Percentiles rank a stretch among this genome's conserved stretches.
These are phyloP conservation scores for Casuarius casuarius DNA, from an alignment of 2,113 vertebrate species.

Conservation along the genomic window DNA sequence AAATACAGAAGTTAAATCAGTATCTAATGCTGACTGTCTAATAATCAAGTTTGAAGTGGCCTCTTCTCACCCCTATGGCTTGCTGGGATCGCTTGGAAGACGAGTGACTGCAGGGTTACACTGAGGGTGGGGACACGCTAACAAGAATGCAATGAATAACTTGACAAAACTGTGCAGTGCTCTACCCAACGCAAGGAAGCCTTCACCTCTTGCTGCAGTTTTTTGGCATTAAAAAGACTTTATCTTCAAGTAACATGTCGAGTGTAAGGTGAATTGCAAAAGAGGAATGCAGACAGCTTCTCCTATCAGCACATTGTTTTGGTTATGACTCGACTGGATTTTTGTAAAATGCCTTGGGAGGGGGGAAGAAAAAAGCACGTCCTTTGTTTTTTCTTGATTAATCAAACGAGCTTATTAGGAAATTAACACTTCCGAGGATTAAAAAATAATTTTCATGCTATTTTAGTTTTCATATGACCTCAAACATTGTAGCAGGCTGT, in stretches of 20 bases:
- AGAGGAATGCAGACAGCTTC: conserved; percentile 68
- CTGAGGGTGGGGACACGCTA: not conserved
- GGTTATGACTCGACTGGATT: conserved; percentile 17
- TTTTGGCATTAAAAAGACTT: conserved; percentile 50
- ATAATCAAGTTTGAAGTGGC: not conserved
- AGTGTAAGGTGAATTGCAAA: conserved; percentile 49
- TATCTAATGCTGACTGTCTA: not conserved
- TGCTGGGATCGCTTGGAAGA: conserved; percentile 27
- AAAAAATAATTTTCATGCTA: not conserved
- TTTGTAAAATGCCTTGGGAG: not conserved
- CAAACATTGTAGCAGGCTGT: not conserved
- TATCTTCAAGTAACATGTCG: conserved; percentile 53
- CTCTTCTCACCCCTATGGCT: not conserved
- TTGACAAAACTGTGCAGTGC: not conserved
- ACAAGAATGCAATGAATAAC: conserved; percentile 33
- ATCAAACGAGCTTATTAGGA: not conserved
- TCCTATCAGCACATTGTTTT: conserved; percentile 62
- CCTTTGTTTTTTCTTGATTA: not conserved
- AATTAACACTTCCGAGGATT: not conserved
- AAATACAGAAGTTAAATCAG: not conserved
- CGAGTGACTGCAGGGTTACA: not conserved
- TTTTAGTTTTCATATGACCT: not conserved
- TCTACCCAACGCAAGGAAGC: conserved; percentile 5
- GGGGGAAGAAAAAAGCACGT: not conserved
- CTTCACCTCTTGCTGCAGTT: conserved; percentile 63